phyloP scores from a whole-genome alignment of 2,888 invertebrate species.

The Saturnia pavonia region DNA sequence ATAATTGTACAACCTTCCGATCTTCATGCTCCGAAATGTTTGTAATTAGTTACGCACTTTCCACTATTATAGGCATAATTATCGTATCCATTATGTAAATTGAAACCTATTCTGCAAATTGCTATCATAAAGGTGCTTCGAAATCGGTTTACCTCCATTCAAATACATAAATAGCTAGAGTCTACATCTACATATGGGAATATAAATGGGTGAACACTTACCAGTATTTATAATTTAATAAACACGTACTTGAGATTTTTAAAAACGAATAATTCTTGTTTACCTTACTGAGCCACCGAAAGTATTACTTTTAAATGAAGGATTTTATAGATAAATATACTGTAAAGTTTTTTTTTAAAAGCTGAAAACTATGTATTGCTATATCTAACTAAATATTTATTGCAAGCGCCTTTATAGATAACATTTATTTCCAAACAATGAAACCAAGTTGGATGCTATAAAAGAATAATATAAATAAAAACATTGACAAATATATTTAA shows the following conservation, averaged over 20 bases:
- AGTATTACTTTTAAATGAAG: neutral
- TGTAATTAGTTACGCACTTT: neutral
- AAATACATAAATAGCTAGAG: neutral
- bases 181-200: neutral
- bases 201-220: too few relatives aligned
- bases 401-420: too few relatives aligned
- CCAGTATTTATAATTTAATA: neutral
- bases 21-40: conserved; percentile 3
- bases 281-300: neutral
- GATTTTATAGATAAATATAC: neutral
- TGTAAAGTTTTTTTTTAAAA: too few relatives aligned
- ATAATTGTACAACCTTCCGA: neutral
- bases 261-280: too few relatives aligned
- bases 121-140: conserved; percentile 6
- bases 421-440: too few relatives aligned
- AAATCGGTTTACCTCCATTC: neutral
- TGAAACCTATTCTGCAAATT: conserved; percentile 6
- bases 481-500: too few relatives aligned
- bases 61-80: neutral
- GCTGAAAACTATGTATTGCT: too few relatives aligned
- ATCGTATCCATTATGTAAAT: conserved; percentile 12
- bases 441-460: too few relatives aligned
- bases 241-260: neutral
- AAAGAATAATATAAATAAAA: too few relatives aligned
- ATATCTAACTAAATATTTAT: too few relatives aligned